phyloP scores from a whole-genome alignment of 2,797 vertebrate species.

The Poeciliopsis paucimaculata region DNA sequence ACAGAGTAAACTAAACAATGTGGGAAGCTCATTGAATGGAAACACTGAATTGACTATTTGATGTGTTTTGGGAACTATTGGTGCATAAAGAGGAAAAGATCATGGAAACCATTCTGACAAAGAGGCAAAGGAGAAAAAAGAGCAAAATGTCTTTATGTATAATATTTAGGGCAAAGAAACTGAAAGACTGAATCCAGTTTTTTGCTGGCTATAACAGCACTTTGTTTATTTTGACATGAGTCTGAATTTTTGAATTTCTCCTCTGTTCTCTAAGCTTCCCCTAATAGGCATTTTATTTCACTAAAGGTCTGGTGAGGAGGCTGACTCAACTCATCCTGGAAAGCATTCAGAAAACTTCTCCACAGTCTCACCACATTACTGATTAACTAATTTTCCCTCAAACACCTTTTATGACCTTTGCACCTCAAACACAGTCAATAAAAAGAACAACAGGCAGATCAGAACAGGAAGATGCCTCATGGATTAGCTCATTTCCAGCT shows the following conservation, averaged over 20 bases:
- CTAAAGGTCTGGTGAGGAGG: neutral
- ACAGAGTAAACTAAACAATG: slow-evolving; percentile 18
- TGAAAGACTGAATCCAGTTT: slow-evolving; percentile 9
- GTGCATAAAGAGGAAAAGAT: slow-evolving; percentile 18
- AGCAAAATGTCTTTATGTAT: neutral
- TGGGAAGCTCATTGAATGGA: slow-evolving; percentile 36
- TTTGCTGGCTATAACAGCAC: slow-evolving; percentile 13
- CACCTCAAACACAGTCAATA: slow-evolving; percentile 23
- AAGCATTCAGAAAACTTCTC: slow-evolving; percentile 47
- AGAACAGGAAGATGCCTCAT: slow-evolving; percentile 55
- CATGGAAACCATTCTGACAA: slow-evolving; percentile 18
- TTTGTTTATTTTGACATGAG: slow-evolving; percentile 1
- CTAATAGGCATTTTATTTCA: neutral
- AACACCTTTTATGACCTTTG: slow-evolving; percentile 46
- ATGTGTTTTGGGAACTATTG: slow-evolving; percentile 12
- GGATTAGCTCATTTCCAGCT: slow-evolving; percentile 75
- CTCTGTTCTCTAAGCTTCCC: slow-evolving; percentile 5
- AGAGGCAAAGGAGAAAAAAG: slow-evolving; percentile 6
- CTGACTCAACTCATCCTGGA: slow-evolving; percentile 39
- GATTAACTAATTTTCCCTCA: slow-evolving; percentile 46
- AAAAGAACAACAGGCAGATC: slow-evolving; percentile 40
- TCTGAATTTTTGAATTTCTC: neutral
- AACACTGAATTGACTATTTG: slow-evolving; percentile 22
- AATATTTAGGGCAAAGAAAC: neutral
- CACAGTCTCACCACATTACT: slow-evolving; percentile 67